A percentile compares a stretch with the other conserved stretches of the same genome.
These are phyloP conservation scores for Drosophila multiciliata DNA, from an alignment of 2,888 invertebrate genomes.

Conservation along the genomic window DNA sequence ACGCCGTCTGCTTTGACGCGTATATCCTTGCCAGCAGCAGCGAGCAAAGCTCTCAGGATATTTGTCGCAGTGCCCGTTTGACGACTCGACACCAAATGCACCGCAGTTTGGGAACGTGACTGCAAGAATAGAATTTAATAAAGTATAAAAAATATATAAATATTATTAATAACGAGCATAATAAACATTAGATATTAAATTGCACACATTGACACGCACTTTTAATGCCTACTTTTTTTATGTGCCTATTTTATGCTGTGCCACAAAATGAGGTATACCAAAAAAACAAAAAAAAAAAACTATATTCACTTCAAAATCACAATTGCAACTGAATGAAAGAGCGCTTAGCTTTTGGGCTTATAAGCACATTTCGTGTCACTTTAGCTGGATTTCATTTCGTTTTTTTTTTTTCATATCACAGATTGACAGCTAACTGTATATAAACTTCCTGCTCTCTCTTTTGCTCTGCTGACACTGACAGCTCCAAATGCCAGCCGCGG, in stretches of 20 bases:
- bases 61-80: constrained; percentile 96
- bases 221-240: constrained; percentile 19
- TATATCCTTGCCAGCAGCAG: constrained; percentile 95
- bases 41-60: constrained; percentile 94
- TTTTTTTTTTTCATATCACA: constrained; percentile 63
- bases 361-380: constrained; percentile 79
- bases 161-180: background rate
- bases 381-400: constrained; percentile 27
- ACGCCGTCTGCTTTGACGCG: constrained; percentile 95
- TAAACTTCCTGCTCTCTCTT: constrained; percentile 51
- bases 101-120: constrained; percentile 96
- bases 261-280: background rate
- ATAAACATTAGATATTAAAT: constrained; percentile 1
- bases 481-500: constrained; percentile 11
- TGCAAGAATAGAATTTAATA: constrained; percentile 82
- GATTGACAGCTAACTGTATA: constrained; percentile 70
- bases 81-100: constrained; percentile 97
- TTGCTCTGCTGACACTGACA: constrained; percentile 48
- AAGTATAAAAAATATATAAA: background rate
- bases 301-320: constrained; percentile 75
- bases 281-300: constrained; percentile 19
- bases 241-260: constrained; percentile 9
- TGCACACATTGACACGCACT: constrained; percentile 44
- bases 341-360: constrained; percentile 65
- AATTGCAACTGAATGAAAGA: constrained; percentile 70